A percentile compares a stretch with the other conserved stretches of the same genome.
These are phyloP conservation scores for Myathropa florea DNA, from an alignment of 2,888 invertebrate species.

Conservation along the genomic window DNA sequence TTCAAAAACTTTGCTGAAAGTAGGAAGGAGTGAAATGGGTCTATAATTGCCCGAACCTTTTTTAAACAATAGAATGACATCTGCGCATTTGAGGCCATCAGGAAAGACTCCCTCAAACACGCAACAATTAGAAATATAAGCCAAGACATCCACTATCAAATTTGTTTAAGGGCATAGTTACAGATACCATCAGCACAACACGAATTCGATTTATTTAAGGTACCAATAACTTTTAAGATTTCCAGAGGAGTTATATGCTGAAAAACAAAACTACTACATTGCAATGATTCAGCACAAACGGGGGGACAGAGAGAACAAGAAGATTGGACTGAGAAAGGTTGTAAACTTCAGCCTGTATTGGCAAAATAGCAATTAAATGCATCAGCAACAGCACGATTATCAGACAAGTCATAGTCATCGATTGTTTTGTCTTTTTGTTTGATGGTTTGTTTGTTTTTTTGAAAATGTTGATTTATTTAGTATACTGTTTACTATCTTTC, in stretches of 20 bases:
- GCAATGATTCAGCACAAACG: background rate
- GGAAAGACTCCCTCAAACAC: too few species aligned
- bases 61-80: constrained; percentile 11
- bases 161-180: too few species aligned
- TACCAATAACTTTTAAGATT: too few species aligned
- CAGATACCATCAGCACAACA: too few species aligned
- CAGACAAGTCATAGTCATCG: background rate
- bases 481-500: background rate
- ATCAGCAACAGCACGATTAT: constrained; percentile 10
- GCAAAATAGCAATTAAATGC: constrained; percentile 27
- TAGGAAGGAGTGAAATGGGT: background rate
- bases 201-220: too few species aligned
- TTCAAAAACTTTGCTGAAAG: constrained; percentile 2
- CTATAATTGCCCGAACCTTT: constrained; percentile 17
- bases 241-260: background rate
- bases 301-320: background rate
- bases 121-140: background rate
- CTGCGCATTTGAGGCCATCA: constrained; percentile 11
- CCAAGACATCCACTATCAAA: constrained; percentile 14
- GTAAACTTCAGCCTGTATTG: background rate
- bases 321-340: background rate
- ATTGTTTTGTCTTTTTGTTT: too few species aligned
- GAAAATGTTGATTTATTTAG: constrained; percentile 6
- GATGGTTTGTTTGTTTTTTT: too few species aligned
- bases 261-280: constrained; percentile 13